phyloP scores from a whole-genome alignment of 2,888 invertebrate species.

The Cephus sareptanus region DNA sequence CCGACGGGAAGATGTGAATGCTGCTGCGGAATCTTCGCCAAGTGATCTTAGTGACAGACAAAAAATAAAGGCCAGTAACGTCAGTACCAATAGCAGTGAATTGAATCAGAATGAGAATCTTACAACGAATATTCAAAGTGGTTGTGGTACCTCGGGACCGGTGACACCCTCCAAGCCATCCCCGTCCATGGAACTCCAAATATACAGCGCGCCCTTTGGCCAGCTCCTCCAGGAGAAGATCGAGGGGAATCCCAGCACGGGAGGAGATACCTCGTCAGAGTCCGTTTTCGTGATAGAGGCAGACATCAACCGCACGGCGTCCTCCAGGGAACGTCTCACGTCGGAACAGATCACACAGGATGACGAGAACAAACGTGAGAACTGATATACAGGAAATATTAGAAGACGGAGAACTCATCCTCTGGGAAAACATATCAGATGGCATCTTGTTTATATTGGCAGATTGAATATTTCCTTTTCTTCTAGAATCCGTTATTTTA shows the following conservation, averaged over 20 bases:
- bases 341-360: neutral
- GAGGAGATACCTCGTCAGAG: conserved; percentile 29
- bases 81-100: conserved; percentile 29
- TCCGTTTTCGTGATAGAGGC: conserved; percentile 51
- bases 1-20: conserved; percentile 8
- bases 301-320: conserved; percentile 42
- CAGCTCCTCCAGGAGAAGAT: conserved; percentile 29
- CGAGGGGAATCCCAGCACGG: conserved; percentile 10
- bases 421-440: neutral
- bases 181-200: conserved; percentile 38
- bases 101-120: conserved; percentile 20
- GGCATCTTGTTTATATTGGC: neutral
- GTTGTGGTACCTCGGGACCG: conserved; percentile 3
- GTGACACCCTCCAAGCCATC: conserved; percentile 21
- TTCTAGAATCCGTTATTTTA: neutral
- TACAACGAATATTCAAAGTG: conserved; percentile 9
- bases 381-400: neutral
- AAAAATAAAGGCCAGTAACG: conserved; percentile 32
- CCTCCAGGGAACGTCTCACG: conserved; percentile 16
- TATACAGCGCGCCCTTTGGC: conserved; percentile 31
- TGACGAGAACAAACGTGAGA: neutral
- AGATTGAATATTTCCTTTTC: neutral
- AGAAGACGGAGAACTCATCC: neutral
- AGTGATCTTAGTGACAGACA: conserved; percentile 27
- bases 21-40: conserved; percentile 30